Percentiles rank a stretch among this genome's conserved stretches.
These are phyloP conservation scores for Papilio gigon DNA, from an alignment of 2,888 invertebrate genomes.

Conservation along the genomic window DNA sequence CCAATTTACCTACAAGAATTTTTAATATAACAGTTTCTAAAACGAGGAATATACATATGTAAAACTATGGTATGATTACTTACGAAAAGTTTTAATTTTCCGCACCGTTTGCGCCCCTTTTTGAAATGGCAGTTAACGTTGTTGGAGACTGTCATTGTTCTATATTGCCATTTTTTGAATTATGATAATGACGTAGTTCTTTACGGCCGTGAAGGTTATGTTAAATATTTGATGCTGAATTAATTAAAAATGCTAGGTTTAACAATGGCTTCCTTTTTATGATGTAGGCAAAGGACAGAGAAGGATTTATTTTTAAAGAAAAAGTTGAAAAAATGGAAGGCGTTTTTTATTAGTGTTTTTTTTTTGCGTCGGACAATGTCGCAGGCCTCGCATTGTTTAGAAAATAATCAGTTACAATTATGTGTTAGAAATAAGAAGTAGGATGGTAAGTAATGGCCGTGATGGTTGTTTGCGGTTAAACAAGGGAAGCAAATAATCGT, in stretches of 20 bases:
- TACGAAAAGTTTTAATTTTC: background rate
- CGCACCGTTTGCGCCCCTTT: conserved; percentile 1
- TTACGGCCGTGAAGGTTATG: too few species aligned
- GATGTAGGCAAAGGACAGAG: too few species aligned
- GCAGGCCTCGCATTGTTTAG: background rate
- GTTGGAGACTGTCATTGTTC: background rate
- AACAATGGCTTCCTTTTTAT: too few species aligned
- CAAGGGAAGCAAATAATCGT: conserved; percentile 40
- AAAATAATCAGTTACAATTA: conserved; percentile 11
- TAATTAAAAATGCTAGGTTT: too few species aligned
- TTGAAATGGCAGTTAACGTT: background rate
- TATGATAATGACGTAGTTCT: background rate
- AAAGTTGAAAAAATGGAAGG: background rate
- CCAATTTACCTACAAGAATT: too few species aligned
- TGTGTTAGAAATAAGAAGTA: conserved; percentile 23
- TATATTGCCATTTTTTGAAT: background rate
- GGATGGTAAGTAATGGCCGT: conserved; percentile 25
- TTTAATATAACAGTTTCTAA: background rate
- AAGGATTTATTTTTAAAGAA: too few species aligned
- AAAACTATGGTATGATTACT: background rate
- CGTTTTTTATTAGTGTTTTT: too few species aligned
- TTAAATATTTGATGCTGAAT: too few species aligned
- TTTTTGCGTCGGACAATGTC: background rate
- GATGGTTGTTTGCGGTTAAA: conserved; percentile 33
- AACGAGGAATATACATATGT: background rate